Percentiles rank a stretch among this genome's conserved stretches.
phyloP scores from a whole-genome alignment of 92 coral and sea anemone species.

The Porites evermanni region DNA sequence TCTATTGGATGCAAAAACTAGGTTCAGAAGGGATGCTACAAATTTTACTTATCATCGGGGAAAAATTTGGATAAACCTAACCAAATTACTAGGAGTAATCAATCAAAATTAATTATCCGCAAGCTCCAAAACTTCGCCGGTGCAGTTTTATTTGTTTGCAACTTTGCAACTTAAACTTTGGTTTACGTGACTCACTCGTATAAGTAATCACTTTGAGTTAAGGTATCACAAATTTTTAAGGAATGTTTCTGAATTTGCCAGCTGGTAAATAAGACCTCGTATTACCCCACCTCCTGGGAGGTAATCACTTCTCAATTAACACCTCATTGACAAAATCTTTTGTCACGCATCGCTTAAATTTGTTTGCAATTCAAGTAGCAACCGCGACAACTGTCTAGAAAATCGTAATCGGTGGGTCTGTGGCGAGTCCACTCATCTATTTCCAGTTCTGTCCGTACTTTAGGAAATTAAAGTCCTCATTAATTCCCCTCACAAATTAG shows the following conservation, averaged over 20 bases:
- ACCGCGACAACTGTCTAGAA: background rate
- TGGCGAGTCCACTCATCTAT: too few relatives aligned
- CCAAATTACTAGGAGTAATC: too few relatives aligned
- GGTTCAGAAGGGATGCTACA: background rate
- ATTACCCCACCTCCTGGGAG: background rate
- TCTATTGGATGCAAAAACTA: too few relatives aligned
- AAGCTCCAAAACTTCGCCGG: background rate
- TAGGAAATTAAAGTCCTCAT: too few relatives aligned
- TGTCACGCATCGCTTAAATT: background rate
- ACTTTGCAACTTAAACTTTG: background rate
- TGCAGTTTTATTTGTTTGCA: background rate
- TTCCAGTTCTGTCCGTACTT: too few relatives aligned
- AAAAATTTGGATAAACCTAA: too few relatives aligned
- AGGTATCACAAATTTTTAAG: too few relatives aligned
- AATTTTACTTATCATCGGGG: background rate
- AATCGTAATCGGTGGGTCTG: background rate
- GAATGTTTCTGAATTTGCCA: background rate
- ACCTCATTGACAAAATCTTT: background rate
- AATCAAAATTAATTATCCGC: background rate
- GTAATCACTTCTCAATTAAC: constrained; percentile 14
- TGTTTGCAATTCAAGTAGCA: background rate
- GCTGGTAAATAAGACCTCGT: background rate
- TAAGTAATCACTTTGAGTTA: background rate
- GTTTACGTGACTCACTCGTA: background rate
- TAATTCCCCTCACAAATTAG: too few relatives aligned